Evolutionary conservation across 30 jellyfish, hydroid and myxozoan species (phyloP), one percentile per base, ranked within the genome.

Genomic region (Nemopilema nomurai): DNA sequence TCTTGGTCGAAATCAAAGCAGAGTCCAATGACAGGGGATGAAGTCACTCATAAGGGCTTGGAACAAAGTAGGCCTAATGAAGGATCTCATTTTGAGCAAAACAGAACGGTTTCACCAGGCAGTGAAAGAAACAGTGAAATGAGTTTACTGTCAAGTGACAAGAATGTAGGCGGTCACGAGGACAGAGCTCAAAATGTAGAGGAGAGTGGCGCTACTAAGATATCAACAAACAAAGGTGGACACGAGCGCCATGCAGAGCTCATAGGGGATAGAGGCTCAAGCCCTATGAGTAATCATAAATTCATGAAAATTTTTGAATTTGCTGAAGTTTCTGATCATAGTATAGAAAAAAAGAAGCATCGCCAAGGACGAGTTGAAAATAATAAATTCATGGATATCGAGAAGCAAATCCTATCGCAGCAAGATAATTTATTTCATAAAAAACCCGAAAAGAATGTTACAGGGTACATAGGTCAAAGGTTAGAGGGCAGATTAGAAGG

Each of bases 271-370:
- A 21, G 33, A 62, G 64, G 16, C 4, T 29, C 50, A 19, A 41
- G 83, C 70, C 21, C 26, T 8, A 33, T 23, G 17, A 31, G 41
- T 33, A 78, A 74, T n/a, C 32, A 51, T 69, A 51, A 30, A 20
- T 74, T 84, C 28, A 27, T 74, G 74, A 74, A 84, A 49, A 19
- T 74, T 4, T 72, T 84, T 22, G 86, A 72, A 17, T 71, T 33
- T 77, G 76, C 92, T 23, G 90, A 82, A 18, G 57, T 68, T 24
- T 41, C 77, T 4, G 84, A 69, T 51, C 84, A 82, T 52, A 28
- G 69, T 28, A 57, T 82, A 16, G 84, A 71, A 33, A 82, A 51
- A 71, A 52, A 82, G 67, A 82, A 82, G 16, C 90, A 69, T 1
- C 29, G n/a, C 51, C 83, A 68, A 3, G 84, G 77, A 25, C 41